These are phyloP conservation scores for Catostylus mosaicus DNA, from an alignment of 30 jellyfish, hydroid and myxozoan genomes.

Conservation along the genomic window DNA sequence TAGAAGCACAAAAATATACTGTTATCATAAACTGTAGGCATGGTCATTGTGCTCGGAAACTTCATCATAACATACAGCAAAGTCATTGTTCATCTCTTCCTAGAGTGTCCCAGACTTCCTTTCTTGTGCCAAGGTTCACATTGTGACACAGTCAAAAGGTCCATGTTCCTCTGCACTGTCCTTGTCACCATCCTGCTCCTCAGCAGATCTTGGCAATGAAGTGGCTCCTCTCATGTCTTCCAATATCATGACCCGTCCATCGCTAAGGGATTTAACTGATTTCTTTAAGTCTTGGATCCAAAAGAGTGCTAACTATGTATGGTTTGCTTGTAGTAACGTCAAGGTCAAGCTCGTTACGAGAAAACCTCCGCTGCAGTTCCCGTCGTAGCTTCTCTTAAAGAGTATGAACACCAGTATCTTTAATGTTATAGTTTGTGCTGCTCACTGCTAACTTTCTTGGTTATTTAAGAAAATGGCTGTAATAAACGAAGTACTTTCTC, in stretches of 20 bases:
- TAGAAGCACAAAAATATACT: too few species aligned
- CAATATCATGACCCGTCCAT: constrained; percentile 54
- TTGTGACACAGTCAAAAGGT: too few species aligned
- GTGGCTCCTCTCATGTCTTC: constrained; percentile 45
- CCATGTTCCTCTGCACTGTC: constrained; percentile 24
- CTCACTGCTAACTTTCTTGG: constrained; percentile 48
- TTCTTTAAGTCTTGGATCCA: constrained; percentile 70
- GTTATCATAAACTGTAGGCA: background rate
- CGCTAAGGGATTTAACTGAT: constrained; percentile 37
- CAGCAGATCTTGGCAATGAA: constrained; percentile 23
- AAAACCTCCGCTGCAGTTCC: constrained; percentile 32
- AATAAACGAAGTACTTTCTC: constrained; percentile 51
- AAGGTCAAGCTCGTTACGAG: constrained; percentile 47
- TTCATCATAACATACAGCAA: background rate
- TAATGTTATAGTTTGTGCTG: constrained; percentile 31
- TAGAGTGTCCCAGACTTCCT: background rate
- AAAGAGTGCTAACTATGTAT: constrained; percentile 52
- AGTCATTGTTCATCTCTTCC: background rate
- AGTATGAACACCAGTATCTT: constrained; percentile 66
- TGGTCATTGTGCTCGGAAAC: background rate
- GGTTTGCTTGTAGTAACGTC: constrained; percentile 36
- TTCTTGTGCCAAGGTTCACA: background rate
- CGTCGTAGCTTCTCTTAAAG: constrained; percentile 51
- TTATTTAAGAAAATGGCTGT: constrained; percentile 56
- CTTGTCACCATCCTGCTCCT: constrained; percentile 15